phyloP scores from a whole-genome alignment of 1,140 invertebrate genomes.

The Diabrotica undecimpunctata region DNA sequence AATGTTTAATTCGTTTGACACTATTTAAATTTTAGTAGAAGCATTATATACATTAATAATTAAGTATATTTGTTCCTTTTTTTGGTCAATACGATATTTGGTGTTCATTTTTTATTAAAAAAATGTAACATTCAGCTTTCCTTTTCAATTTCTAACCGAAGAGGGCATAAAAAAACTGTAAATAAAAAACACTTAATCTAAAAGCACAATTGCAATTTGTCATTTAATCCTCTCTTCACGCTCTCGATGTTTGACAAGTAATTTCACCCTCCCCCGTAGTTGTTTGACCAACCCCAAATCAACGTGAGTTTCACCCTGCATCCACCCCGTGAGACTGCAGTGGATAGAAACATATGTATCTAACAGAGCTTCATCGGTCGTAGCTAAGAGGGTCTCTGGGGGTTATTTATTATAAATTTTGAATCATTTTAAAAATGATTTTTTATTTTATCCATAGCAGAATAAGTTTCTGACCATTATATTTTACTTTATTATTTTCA shows the following conservation, averaged over 20 bases:
- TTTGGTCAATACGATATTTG: too few relatives aligned
- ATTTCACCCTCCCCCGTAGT: constrained; percentile 26
- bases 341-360: constrained; percentile 40
- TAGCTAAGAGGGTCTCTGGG: background rate
- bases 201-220: constrained; percentile 38
- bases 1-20: too few relatives aligned
- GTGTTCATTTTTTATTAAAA: too few relatives aligned
- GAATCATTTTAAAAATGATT: too few relatives aligned
- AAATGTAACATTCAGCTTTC: too few relatives aligned
- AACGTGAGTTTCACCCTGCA: background rate
- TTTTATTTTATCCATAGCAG: too few relatives aligned
- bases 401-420: background rate
- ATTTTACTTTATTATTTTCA: too few relatives aligned
- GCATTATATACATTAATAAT: too few relatives aligned
- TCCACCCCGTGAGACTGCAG: constrained; percentile 29
- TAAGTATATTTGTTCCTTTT: too few relatives aligned
- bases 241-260: constrained; percentile 38
- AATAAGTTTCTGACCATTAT: too few relatives aligned
- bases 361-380: constrained; percentile 12
- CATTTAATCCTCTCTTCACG: constrained; percentile 41
- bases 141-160: too few relatives aligned
- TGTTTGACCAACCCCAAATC: background rate
- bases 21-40: too few relatives aligned
- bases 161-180: constrained; percentile 11
- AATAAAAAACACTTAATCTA: constrained; percentile 38